Conservation (phyloP, 1,140 invertebrate genomes). For the Aphaenogaster rudis region DNA sequence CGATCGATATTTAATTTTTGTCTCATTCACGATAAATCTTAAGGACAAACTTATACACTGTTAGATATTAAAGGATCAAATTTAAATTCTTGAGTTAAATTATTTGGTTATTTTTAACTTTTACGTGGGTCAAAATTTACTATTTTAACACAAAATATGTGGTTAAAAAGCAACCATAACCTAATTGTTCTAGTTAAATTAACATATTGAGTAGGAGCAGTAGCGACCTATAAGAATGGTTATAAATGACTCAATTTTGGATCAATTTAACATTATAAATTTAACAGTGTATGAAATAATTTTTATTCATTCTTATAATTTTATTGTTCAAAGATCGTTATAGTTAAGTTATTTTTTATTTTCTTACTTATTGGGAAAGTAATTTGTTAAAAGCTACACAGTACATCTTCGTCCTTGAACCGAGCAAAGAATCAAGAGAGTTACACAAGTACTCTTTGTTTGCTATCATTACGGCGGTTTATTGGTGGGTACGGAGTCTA, state of each 20-base stretch:
- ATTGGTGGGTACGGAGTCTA: neutral
- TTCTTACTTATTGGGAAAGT: neutral
- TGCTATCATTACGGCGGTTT: neutral
- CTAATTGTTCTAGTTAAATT: too few species aligned
- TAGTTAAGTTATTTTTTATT: conserved; percentile 6
- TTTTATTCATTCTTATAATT: neutral
- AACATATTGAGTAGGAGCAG: too few species aligned
- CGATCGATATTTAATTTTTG: conserved; percentile 23
- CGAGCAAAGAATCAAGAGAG: neutral
- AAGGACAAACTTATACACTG: neutral
- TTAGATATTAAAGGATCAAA: too few species aligned
- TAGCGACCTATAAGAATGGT: too few species aligned
- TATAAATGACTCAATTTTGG: too few species aligned
- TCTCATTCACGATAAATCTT: neutral
- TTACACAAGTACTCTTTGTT: neutral
- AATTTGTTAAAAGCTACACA: neutral
- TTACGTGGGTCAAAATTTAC: too few species aligned
- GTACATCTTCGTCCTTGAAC: neutral
- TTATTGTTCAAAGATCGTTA: neutral
- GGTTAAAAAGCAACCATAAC: too few species aligned
- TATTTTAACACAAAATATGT: too few species aligned
- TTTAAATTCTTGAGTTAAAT: too few species aligned
- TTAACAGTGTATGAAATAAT: neutral
- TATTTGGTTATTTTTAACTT: too few species aligned
- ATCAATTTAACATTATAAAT: too few species aligned